Evolutionary conservation across 92 coral and sea anemone species (phyloP).

Genomic region (Meandrina meandrites): DNA sequence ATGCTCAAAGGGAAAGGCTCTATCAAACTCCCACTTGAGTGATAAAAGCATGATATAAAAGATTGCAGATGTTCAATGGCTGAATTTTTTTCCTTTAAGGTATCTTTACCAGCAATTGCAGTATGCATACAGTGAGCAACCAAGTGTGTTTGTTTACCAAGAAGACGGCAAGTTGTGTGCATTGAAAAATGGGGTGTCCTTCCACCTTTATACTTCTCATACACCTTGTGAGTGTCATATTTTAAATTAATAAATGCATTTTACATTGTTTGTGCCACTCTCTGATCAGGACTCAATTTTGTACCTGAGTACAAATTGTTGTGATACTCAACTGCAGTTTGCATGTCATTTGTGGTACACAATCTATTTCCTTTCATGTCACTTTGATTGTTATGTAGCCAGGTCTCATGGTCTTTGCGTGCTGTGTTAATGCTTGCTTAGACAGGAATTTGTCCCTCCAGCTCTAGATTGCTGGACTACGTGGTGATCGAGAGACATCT

Average conservation of each 20-base stretch:
- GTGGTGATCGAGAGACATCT: too few relatives aligned
- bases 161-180: constrained; percentile 57
- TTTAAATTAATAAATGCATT: neutral
- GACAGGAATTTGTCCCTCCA: too few relatives aligned
- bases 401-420: too few relatives aligned
- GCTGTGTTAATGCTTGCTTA: too few relatives aligned
- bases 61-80: too few relatives aligned
- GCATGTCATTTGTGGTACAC: too few relatives aligned
- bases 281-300: neutral
- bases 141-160: constrained; percentile 55
- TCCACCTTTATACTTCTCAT: constrained; percentile 92
- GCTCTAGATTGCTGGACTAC: too few relatives aligned
- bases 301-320: neutral
- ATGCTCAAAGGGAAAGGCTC: neutral
- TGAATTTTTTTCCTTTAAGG: constrained; percentile 41
- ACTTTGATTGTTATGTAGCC: too few relatives aligned
- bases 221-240: constrained; percentile 91
- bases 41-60: too few relatives aligned
- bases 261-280: neutral
- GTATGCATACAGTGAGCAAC: constrained; percentile 52
- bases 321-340: too few relatives aligned
- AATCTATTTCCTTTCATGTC: too few relatives aligned
- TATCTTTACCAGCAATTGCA: constrained; percentile 80
- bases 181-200: constrained; percentile 72
- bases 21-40: too few relatives aligned